These are phyloP conservation scores for Sarcophaga rosellei DNA, from an alignment of 2,888 invertebrate genomes.

Conservation along the genomic window DNA sequence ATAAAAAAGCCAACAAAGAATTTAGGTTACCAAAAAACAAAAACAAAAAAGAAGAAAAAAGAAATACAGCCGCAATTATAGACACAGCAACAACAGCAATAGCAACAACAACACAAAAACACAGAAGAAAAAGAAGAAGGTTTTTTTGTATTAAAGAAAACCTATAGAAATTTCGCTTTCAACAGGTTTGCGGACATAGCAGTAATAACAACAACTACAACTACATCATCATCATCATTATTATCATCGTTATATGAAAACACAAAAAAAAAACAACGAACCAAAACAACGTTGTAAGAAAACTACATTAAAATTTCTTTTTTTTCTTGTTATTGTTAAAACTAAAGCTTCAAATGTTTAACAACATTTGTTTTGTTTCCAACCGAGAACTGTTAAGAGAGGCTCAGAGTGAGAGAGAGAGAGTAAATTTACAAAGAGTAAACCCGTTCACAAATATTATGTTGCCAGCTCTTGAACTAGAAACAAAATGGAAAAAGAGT, in stretches of 20 bases:
- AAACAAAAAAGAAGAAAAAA: slow-evolving; percentile 62
- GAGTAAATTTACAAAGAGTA: slow-evolving; percentile 46
- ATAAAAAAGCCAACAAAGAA: slow-evolving; percentile 40
- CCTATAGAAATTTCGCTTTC: slow-evolving; percentile 79
- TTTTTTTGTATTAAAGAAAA: slow-evolving; percentile 34
- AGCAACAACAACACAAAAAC: slow-evolving; percentile 40
- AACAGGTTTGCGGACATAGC: slow-evolving; percentile 77
- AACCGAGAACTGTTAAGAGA: not conserved
- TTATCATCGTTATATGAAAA: not conserved
- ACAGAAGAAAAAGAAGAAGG: slow-evolving; percentile 12
- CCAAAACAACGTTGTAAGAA: slow-evolving; percentile 63
- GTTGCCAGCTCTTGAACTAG: slow-evolving; percentile 7
- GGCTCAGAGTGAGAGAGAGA: not conserved
- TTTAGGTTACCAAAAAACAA: slow-evolving; percentile 70
- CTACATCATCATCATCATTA: not conserved
- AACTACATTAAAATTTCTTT: not conserved
- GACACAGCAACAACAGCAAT: slow-evolving; percentile 42
- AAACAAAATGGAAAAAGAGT: not conserved
- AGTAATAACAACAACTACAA: slow-evolving; percentile 19
- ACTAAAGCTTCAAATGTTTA: not conserved
- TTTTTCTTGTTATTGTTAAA: not conserved
- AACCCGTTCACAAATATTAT: not conserved
- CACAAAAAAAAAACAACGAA: slow-evolving; percentile 20
- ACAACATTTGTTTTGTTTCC: not conserved
- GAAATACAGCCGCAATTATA: slow-evolving; percentile 69